Conservation (phyloP, 2,888 invertebrate species). For the Lepidochrysops patricia region DNA sequence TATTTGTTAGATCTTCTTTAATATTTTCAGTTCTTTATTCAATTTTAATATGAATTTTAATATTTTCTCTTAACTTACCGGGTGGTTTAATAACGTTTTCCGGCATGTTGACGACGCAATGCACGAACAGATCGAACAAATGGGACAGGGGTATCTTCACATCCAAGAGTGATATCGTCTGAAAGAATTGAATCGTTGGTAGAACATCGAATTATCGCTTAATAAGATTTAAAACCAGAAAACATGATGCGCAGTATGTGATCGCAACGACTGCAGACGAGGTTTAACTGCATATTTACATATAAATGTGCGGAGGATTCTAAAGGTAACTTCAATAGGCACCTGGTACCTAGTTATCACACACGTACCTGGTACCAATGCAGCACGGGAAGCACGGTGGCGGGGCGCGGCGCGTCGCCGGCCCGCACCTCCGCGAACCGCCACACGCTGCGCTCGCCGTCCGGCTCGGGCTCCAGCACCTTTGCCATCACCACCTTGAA, state of each 20-base stretch:
- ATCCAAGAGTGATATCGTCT: constrained; percentile 90
- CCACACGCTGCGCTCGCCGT: constrained; percentile 96
- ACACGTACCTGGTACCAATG: constrained; percentile 86
- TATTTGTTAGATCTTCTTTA: no score
- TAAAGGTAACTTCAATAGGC: no score
- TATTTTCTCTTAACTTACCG: constrained; percentile 27
- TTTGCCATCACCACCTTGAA: constrained; percentile 79
- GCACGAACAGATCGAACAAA: constrained; percentile 91
- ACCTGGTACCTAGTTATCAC: not conserved
- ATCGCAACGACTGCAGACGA: no score
- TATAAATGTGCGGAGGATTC: no score
- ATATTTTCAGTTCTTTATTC: not conserved
- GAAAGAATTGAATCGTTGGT: constrained; percentile 33
- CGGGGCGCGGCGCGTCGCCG: constrained; percentile 80
- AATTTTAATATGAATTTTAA: not conserved
- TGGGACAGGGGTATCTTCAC: constrained; percentile 91
- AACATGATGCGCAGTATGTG: no score
- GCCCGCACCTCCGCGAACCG: constrained; percentile 85
- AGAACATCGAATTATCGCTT: no score
- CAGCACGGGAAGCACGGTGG: constrained; percentile 90
- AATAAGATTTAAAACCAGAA: no score
- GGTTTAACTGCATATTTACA: no score
- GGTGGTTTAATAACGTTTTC: constrained; percentile 58
- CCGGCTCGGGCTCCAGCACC: constrained; percentile 95
- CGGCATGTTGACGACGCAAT: constrained; percentile 80